Conservation (phyloP, 1,140 invertebrate species). For the Pogonomyrmex californicus region DNA sequence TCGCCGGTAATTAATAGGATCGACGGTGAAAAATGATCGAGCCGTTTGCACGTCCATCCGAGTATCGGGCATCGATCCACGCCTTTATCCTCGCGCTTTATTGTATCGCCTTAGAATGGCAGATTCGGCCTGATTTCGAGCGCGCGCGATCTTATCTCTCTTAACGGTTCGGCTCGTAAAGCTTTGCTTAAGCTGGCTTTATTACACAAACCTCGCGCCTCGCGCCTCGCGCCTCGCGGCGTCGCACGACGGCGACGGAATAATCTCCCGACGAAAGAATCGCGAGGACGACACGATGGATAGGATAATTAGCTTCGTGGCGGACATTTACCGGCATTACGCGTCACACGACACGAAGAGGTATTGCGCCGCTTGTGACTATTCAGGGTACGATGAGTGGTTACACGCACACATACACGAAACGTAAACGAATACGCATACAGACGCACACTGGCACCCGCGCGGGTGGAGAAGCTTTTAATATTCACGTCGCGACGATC, state of each 20-base stretch:
- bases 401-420: neutral
- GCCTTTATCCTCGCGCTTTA: slow-evolving; percentile 21
- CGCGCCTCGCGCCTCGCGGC: too few relatives aligned
- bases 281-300: slow-evolving; percentile 39
- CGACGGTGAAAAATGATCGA: slow-evolving; percentile 78
- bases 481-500: slow-evolving; percentile 82
- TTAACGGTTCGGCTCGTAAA: slow-evolving; percentile 26
- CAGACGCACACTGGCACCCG: neutral
- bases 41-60: slow-evolving; percentile 20
- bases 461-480: slow-evolving; percentile 65
- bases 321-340: slow-evolving; percentile 56
- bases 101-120: slow-evolving; percentile 53
- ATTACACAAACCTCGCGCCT: neutral
- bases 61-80: slow-evolving; percentile 20
- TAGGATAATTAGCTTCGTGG: slow-evolving; percentile 52
- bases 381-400: slow-evolving; percentile 48
- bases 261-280: neutral
- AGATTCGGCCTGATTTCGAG: slow-evolving; percentile 39
- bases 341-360: slow-evolving; percentile 15
- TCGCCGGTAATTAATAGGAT: slow-evolving; percentile 79
- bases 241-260: neutral
- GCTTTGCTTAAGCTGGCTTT: neutral
- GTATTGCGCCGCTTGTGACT: slow-evolving; percentile 27
- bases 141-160: slow-evolving; percentile 45
- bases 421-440: too few relatives aligned